Evolutionary conservation across 2,113 vertebrate genomes (phyloP).

Genomic region (Phalacrocorax pelagicus): DNA sequence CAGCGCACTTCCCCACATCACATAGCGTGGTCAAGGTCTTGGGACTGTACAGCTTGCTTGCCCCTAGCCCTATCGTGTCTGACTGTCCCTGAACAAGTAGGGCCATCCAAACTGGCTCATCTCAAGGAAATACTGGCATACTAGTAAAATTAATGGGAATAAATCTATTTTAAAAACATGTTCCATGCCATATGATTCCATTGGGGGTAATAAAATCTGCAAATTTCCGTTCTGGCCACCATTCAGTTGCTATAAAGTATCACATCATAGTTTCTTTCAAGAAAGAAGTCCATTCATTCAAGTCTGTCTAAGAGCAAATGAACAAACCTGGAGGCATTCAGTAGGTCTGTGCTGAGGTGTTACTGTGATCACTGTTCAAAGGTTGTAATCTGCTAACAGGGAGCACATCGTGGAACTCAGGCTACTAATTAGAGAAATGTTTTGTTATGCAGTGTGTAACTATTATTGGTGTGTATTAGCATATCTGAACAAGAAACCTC

Average conservation of each 20-base stretch:
- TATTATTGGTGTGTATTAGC: background rate
- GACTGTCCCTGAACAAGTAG: background rate
- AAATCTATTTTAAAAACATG: conserved; percentile 28
- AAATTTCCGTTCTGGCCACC: background rate
- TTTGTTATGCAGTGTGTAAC: background rate
- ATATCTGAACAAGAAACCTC: background rate
- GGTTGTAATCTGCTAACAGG: background rate
- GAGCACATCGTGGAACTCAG: background rate
- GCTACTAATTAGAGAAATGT: background rate
- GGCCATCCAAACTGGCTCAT: background rate
- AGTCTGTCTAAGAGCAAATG: background rate
- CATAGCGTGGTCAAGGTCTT: background rate
- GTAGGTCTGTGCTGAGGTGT: background rate
- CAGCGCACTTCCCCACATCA: background rate
- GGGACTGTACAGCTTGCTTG: background rate
- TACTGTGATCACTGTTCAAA: background rate
- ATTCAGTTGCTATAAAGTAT: background rate
- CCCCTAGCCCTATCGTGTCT: background rate
- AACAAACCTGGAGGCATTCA: background rate
- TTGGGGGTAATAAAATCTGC: background rate
- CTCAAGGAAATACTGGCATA: background rate
- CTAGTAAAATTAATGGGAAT: background rate
- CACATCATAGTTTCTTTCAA: background rate
- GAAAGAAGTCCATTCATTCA: background rate
- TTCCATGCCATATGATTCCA: background rate